Evolutionary conservation across 2,797 vertebrate species (phyloP), one percentile per base, ranked within the genome.

Genomic region (Argya squamiceps): DNA sequence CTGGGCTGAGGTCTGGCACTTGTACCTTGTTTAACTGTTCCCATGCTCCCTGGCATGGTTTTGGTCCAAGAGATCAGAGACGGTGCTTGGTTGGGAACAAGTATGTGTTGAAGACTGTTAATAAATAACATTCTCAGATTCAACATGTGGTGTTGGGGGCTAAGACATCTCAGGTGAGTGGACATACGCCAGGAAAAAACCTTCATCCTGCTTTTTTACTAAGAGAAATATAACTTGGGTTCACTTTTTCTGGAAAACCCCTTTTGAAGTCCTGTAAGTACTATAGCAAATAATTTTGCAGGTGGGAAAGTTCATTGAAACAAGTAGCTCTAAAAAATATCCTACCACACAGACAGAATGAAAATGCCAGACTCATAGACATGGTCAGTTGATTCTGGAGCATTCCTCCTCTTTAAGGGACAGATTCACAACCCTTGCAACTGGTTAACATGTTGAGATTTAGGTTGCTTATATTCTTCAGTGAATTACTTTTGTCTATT

Each of bases 101-200:
- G 8, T 19, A 12, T 16, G 24, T 24, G 6, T 30, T 73, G 53
- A 15, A 75, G 5, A 15, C 6, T 65, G 13, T 32, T 43, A 53
- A 34, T 19, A 56, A 81, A 68, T 44, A 65, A 84, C 22, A 27
- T 58, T 2, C 8, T 69, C 34, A 24, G 11, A 55, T 63, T 90
- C 41, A 86, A 15, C 29, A 59, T 0, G 0, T 1, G 0, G 2
- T 63, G 6, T 41, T 30, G 20, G 26, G n/a, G 41, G 2, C 46
- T 62, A 46, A 55, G 59, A 19, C 4, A 22, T 34, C 50, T 65
- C 85, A 83, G 6, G 20, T 85, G 46, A 13, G 12, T 46, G 26
- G 13, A 34, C 8, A 12, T 4, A 6, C 12, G 10, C 23, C n/a
- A 22, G 26, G 12, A 14, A 60, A 71, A 30, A 58, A 17, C 9